Base-by-base conservation (phyloP, 2,888 invertebrate species). In the Chymomyza caudatula region DNA sequence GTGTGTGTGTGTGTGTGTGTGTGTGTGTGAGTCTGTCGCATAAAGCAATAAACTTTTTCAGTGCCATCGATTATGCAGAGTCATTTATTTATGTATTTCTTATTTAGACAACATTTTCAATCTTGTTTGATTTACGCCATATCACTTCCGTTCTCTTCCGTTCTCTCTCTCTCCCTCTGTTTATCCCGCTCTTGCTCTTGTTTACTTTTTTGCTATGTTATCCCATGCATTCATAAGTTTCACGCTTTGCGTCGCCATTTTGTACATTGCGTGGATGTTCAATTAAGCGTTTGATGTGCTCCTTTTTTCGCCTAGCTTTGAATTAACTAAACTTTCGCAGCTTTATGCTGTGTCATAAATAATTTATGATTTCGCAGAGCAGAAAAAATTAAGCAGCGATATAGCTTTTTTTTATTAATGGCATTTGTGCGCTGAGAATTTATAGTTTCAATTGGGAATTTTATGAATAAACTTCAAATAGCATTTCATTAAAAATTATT, bases 21-120 rank as follows among this genome's bases (percentile, higher is more conserved):
- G 29, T 29, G 29, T 37, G 11, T 11, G 29, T 37, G 11, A 2
- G 29, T 37, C 11, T 37, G 29, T 37, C 29, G 11, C 29, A 37
- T 19, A 51, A 56, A 61, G 55, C 72, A 71, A 69, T 67, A 71
- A 71, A 66, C 58, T 73, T 76, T 37, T 72, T 52, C 42, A 66
- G 67, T 49, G 60, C 63, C 65, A 71, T 60, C 69, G 59, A 13
- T 69, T 52, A 66, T 56, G 43, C 65, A 83, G 68, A 77, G 70
- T 72, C 77, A 79, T 78, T 74, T 85, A 85, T 83, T 79, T 79
- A 78, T 82, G 68, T 60, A 60, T 71, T 56, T 73, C 73, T 78
- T 73, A 69, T 73, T 60, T 71, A 20, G 37, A 5, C 55, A 13
- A 13, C 58, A 62, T 67, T 78, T 67, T 57, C 63, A 54, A 25